Evolutionary conservation across 30 jellyfish, hydroid and myxozoan genomes (phyloP), one percentile per base, ranked within the genome.

Genomic region (Phacellophora camtschatica): DNA sequence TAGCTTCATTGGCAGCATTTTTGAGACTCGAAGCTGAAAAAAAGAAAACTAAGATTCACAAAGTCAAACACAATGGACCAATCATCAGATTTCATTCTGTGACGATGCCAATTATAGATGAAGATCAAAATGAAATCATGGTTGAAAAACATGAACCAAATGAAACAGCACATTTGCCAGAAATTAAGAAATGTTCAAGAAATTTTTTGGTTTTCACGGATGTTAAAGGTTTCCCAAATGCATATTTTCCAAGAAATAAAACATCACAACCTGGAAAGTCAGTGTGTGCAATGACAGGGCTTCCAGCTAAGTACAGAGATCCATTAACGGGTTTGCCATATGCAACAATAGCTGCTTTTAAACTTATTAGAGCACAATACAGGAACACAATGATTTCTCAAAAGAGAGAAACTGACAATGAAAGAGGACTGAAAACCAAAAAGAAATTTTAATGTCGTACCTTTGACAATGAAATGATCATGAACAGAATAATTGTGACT

Each of bases 21-120:
- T 74, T 92, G 88, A 92, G 80, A 71, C 94, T 92, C 48, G 98
- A 92, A 85, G 98, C 95, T 19, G 98, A 92, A 77, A 92, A 92
- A 84, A 92, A 92, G 53, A 84, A 92, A 41, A 79, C 87, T 19
- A 92, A 92, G 64, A 39, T 92, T n/a, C 95, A 77, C 70, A 92
- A 92, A 66, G 88, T 57, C n/a, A 85, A 78, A 4, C 85, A 82
- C 55, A 84, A 62, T 19, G 98, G 98, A 11, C 98, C 98, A 3
- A 65, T 84, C 23, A 74, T 90, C 28, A 80, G 98, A 15, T 90
- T 67, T 50, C 98, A 82, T 62, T 90, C 98, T 2, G 81, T 90
- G 4, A 70, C 96, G 5, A 90, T 90, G 98, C 98, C 98, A 11
- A 18, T 83, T n/a, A 66, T 88, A 28, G 90, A 69, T 22, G 88